Percentiles rank a stretch among this genome's conserved stretches.
Conservation (phyloP, 2,113 vertebrate species). For the Mustela nigripes region DNA sequence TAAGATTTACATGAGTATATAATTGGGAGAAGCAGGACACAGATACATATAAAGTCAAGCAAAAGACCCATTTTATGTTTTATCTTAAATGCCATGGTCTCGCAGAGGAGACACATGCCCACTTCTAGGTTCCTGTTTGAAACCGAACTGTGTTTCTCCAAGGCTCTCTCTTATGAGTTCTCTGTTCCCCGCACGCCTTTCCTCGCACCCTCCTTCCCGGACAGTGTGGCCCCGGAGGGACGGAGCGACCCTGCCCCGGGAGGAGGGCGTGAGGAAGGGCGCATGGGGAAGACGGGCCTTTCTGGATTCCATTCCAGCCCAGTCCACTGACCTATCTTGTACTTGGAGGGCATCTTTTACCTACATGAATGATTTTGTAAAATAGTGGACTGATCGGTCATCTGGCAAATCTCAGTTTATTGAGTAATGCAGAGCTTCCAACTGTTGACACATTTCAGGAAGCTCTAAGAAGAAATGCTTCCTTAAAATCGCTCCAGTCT, state of each 20-base stretch:
- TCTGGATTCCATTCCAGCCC: accelerated
- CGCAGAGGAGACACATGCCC: accelerated
- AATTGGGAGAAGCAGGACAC: neutral
- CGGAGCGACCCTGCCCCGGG: neutral
- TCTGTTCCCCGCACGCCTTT: accelerated
- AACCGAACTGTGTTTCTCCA: accelerated
- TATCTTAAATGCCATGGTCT: neutral
- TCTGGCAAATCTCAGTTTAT: neutral
- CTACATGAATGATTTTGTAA: accelerated
- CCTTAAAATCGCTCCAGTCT: neutral
- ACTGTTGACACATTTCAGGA: neutral
- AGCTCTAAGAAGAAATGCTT: accelerated
- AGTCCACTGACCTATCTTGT: accelerated
- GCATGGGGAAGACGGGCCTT: accelerated
- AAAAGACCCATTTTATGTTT: neutral
- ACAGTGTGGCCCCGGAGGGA: neutral
- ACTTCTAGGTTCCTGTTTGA: accelerated
- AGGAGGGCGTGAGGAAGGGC: neutral
- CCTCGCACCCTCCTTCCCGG: neutral
- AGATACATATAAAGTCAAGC: neutral
- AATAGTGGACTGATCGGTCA: accelerated
- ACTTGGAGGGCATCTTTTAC: neutral
- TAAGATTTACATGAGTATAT: neutral
- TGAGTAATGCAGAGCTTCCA: neutral
- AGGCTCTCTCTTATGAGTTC: accelerated